phyloP scores from a whole-genome alignment of 2,888 invertebrate genomes.

The Hanleya hanleyi region DNA sequence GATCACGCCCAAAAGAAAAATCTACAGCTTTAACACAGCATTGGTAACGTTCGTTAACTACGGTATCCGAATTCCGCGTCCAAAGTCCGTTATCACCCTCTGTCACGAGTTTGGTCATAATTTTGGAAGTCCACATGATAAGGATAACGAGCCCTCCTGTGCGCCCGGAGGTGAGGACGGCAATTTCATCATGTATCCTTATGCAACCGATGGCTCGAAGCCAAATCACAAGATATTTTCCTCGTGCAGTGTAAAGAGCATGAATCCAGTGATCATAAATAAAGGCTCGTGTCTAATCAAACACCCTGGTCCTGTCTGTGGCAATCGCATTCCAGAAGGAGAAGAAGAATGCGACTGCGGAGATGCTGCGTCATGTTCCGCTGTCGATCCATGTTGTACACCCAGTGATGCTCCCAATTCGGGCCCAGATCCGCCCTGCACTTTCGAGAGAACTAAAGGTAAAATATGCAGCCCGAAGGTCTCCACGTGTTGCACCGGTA shows the following conservation, averaged over 20 bases:
- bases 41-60: constrained; percentile 46
- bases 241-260: constrained; percentile 52
- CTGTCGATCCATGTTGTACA: constrained; percentile 52
- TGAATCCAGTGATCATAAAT: constrained; percentile 57
- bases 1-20: constrained; percentile 8
- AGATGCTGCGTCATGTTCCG: constrained; percentile 33
- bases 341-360: constrained; percentile 65
- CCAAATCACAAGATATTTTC: constrained; percentile 63
- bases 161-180: constrained; percentile 45
- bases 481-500: constrained; percentile 46
- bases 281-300: constrained; percentile 52
- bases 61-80: constrained; percentile 44
- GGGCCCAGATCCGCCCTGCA: constrained; percentile 48
- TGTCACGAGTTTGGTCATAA: constrained; percentile 66
- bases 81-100: constrained; percentile 45
- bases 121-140: constrained; percentile 64
- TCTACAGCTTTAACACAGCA: constrained; percentile 54
- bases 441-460: constrained; percentile 40
- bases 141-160: constrained; percentile 31
- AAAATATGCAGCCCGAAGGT: constrained; percentile 48
- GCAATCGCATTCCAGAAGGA: constrained; percentile 55
- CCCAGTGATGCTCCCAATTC: constrained; percentile 38
- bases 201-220: constrained; percentile 43
- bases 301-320: constrained; percentile 44
- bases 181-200: constrained; percentile 60